Base-by-base conservation (phyloP, 2,797 vertebrate genomes). In the Sebastiscus albofasciatus region DNA sequence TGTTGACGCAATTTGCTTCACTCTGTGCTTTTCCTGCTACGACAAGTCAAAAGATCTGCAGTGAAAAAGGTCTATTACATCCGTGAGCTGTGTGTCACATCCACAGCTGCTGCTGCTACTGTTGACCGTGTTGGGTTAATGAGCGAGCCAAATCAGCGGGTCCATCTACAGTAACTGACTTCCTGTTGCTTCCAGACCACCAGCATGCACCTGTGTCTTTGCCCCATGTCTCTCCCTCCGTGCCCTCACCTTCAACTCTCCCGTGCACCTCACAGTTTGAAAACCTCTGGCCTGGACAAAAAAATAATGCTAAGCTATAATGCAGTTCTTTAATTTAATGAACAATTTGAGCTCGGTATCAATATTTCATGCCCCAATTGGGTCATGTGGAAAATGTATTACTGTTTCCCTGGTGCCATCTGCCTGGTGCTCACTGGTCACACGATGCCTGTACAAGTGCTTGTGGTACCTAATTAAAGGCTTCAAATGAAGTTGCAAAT, bases 391-490 rank as follows among this genome's bases (percentile, higher is more conserved):
- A 76, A 81, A 82, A 79, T 77, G 74, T 72, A 61, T 75, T 61
- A 26, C 33, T 67, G 62, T 81, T 81, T 85, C 82, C 82, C 83
- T 29, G 71, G 71, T 91, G 88, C 91, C 89, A 90, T 91, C 93
- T 91, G 87, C 87, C 88, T 94, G 84, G 77, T 93, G 96, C 96
- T 96, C 96, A 94, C 95, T 94, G 92, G 95, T 94, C 94, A 96
- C 93, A 93, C 93, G 95, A 95, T 94, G 75, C 94, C 94, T 94
- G 94, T 95, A 93, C 86, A 90, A 95, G 95, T 96, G 96, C 96
- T 96, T 95, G 88, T 94, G 96, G 95, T 96, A 95, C 95, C 97
- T 98, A 97, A 99, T 99, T 98, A 98, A 97, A 97, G 96, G 96
- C 92, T 97, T 97, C 97, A 97, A 97, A 98, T 91, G 78, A 88